A percentile compares a stretch with the other conserved stretches of the same genome.
These are phyloP conservation scores for Ridgeia piscesae DNA, from an alignment of 1,140 invertebrate genomes.

Conservation along the genomic window DNA sequence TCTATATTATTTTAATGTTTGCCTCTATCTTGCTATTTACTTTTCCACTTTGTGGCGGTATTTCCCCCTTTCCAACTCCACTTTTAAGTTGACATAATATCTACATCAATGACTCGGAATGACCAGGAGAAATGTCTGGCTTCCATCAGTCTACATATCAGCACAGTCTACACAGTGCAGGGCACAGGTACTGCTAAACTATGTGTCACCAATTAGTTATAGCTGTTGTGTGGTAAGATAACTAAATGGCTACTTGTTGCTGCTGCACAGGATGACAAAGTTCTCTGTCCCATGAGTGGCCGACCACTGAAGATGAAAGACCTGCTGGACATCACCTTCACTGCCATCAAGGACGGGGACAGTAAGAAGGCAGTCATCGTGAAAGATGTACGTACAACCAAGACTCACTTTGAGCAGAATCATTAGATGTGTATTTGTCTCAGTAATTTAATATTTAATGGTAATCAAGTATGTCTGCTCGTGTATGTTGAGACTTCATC, in stretches of 20 bases:
- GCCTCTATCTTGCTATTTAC: too few relatives aligned
- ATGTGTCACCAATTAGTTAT: background rate
- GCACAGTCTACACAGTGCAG: too few relatives aligned
- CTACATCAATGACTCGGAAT: background rate
- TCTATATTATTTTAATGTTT: too few relatives aligned
- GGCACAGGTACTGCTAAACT: background rate
- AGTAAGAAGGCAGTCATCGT: slow-evolving; percentile 64
- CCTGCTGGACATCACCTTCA: slow-evolving; percentile 92
- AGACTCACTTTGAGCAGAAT: background rate
- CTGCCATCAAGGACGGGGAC: slow-evolving; percentile 70
- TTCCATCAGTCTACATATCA: too few relatives aligned
- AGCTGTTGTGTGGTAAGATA: background rate
- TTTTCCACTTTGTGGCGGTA: too few relatives aligned
- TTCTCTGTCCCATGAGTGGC: slow-evolving; percentile 93
- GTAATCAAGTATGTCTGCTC: too few relatives aligned
- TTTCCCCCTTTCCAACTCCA: too few relatives aligned
- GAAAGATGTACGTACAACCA: slow-evolving; percentile 48
- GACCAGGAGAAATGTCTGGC: too few relatives aligned
- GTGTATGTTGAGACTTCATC: too few relatives aligned
- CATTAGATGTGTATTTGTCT: too few relatives aligned
- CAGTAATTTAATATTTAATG: too few relatives aligned
- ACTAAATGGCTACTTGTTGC: background rate
- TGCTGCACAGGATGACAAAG: slow-evolving; percentile 66
- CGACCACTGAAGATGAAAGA: slow-evolving; percentile 89
- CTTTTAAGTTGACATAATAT: background rate